Conservation (phyloP, 2,113 vertebrate genomes). For the Lepisosteus osseus region DNA sequence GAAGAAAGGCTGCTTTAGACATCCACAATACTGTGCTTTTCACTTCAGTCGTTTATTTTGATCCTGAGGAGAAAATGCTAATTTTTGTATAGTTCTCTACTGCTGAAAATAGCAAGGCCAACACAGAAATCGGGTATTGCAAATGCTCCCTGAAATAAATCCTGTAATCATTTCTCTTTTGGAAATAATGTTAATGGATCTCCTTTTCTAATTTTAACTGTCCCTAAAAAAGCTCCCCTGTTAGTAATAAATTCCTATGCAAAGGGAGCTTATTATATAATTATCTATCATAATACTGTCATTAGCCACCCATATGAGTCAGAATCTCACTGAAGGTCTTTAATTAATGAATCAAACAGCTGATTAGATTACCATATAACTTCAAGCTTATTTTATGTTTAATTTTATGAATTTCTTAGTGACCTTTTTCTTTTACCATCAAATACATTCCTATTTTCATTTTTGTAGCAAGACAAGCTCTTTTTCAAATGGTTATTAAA, state of each 20-base stretch:
- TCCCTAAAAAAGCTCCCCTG: slow-evolving; percentile 16
- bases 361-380: slow-evolving; percentile 46
- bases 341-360: slow-evolving; percentile 45
- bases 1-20: too few species aligned
- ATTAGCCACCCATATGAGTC: slow-evolving; percentile 40
- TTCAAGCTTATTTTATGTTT: slow-evolving; percentile 41
- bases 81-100: too few species aligned
- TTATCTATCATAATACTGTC: slow-evolving; percentile 43
- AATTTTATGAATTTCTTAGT: slow-evolving; percentile 16
- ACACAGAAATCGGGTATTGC: too few species aligned
- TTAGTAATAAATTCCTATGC: slow-evolving; percentile 35
- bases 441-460: too few species aligned
- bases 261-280: slow-evolving; percentile 52
- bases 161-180: too few species aligned
- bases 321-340: slow-evolving; percentile 33
- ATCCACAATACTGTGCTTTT: too few species aligned
- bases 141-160: too few species aligned
- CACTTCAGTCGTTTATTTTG: too few species aligned
- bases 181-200: background rate
- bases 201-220: background rate
- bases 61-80: too few species aligned
- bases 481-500: background rate
- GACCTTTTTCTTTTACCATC: too few species aligned
- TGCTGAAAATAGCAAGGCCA: too few species aligned
- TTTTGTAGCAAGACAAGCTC: background rate